phyloP scores from a whole-genome alignment of 1,140 invertebrate species.

The Scaptomyza hsui region DNA sequence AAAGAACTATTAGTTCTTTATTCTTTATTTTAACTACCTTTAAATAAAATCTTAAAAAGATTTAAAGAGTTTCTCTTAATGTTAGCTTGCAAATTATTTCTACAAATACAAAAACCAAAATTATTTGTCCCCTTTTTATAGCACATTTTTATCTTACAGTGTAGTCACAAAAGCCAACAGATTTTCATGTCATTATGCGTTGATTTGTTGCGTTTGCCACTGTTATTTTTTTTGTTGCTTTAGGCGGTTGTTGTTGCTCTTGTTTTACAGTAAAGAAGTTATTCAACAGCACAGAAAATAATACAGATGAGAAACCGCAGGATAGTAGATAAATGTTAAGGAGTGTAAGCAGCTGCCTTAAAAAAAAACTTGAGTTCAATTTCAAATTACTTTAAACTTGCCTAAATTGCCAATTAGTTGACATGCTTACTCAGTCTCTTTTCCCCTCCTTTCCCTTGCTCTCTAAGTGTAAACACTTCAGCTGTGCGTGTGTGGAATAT shows the following conservation, averaged over 20 bases:
- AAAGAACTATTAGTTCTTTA: too few relatives aligned
- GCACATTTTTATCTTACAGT: neutral
- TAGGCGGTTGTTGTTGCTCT: slow-evolving; percentile 40
- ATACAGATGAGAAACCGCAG: slow-evolving; percentile 10
- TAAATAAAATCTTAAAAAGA: too few relatives aligned
- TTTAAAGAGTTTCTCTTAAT: too few relatives aligned
- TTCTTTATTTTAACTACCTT: too few relatives aligned
- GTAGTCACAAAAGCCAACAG: slow-evolving; percentile 71
- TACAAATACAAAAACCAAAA: too few relatives aligned
- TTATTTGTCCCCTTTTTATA: too few relatives aligned
- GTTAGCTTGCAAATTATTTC: too few relatives aligned
- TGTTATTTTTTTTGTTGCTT: slow-evolving; percentile 24
- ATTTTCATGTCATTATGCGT: slow-evolving; percentile 74
- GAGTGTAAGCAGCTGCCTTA: neutral
- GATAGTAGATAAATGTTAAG: neutral
- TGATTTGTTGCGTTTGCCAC: slow-evolving; percentile 52
- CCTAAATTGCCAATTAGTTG: slow-evolving; percentile 42
- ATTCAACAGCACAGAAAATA: slow-evolving; percentile 39
- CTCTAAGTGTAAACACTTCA: neutral
- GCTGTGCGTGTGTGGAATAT: neutral
- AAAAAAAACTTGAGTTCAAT: slow-evolving; percentile 17
- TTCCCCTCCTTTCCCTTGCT: neutral
- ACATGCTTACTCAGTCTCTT: neutral
- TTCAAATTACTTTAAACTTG: slow-evolving; percentile 24
- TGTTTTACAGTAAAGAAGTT: neutral